These are phyloP conservation scores for Hybognathus amarus DNA, from an alignment of 2,797 vertebrate genomes.

Conservation along the genomic window DNA sequence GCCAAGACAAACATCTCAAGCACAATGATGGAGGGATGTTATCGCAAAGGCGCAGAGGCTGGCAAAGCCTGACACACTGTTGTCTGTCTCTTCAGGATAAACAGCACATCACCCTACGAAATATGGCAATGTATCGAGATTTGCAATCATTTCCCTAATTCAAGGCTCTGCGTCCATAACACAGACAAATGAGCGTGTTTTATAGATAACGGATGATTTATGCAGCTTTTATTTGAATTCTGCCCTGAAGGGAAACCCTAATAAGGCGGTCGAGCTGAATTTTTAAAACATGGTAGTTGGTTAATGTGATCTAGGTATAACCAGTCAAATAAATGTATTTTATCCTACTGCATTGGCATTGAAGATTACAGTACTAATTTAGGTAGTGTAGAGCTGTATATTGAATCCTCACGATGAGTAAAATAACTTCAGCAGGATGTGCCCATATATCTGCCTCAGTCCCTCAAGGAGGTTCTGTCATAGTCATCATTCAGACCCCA, in stretches of 20 bases:
- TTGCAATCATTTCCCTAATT: constrained; percentile 3
- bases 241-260: neutral
- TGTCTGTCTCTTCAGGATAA: constrained; percentile 38
- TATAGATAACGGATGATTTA: constrained; percentile 8
- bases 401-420: neutral
- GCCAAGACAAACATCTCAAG: constrained; percentile 47
- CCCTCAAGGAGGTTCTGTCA: constrained; percentile 40
- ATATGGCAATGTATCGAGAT: constrained; percentile 2
- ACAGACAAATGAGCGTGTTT: constrained; percentile 22
- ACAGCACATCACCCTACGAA: constrained; percentile 7
- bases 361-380: neutral
- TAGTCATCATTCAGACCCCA: constrained; percentile 40
- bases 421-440: constrained; percentile 24
- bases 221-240: constrained; percentile 2
- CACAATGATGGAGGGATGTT: constrained; percentile 24
- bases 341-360: too few species aligned
- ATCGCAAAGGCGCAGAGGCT: constrained; percentile 40
- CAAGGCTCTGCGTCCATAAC: neutral
- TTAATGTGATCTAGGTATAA: neutral
- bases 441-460: constrained; percentile 30
- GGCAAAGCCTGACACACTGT: constrained; percentile 27
- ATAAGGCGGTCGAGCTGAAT: neutral
- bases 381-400: neutral
- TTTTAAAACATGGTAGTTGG: neutral
- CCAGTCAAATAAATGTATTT: neutral